Evolutionary conservation across 2,797 vertebrate genomes (phyloP), one percentile per base, ranked within the genome.

Genomic region (Australoheros facetus): DNA sequence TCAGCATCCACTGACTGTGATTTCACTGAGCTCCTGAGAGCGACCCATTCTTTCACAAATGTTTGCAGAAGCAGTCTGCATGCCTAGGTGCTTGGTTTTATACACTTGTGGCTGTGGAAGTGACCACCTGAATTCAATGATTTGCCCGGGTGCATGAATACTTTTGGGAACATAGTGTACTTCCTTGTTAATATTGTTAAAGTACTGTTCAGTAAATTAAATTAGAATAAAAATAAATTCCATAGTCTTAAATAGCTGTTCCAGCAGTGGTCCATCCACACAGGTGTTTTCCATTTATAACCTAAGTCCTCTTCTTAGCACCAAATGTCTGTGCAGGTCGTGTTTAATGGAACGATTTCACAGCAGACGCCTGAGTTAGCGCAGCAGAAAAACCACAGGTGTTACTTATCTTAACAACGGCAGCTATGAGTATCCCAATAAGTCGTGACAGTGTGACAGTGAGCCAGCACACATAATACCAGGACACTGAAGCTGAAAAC

Each of bases 221-320:
- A 4, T 9, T 2, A 3, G 6, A 53, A 57, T 1, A 55, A 66
- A 79, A 56, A 16, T 71, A 13, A 37, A 56, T 28, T 19, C 54
- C 9, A 8, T 13, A 62, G 23, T 23, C 28, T 32, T 51, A 71
- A 75, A 73, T 62, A 58, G 2, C 4, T 14, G 19, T 8, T 56
- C 42, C 39, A 53, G 2, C 8, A 2, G 3, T 19, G 10, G n/a
- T 58, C 37, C 30, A 71, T 4, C 7, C 5, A 51, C 69, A 71
- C 64, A 69, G n/a, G 3, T 56, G 56, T 75, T 77, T 69, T 59
- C 21, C 12, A 71, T 79, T 37, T 59, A 19, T 51, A 77, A 8
- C 51, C 21, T 30, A 37, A 71, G 12, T 71, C 45, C 4, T 79
- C n/a, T 17, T 23, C 56, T 76, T 48, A 39, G 73, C 34, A 34